Base-by-base conservation (phyloP, 2,888 invertebrate species). In the Lasiommata megera region DNA sequence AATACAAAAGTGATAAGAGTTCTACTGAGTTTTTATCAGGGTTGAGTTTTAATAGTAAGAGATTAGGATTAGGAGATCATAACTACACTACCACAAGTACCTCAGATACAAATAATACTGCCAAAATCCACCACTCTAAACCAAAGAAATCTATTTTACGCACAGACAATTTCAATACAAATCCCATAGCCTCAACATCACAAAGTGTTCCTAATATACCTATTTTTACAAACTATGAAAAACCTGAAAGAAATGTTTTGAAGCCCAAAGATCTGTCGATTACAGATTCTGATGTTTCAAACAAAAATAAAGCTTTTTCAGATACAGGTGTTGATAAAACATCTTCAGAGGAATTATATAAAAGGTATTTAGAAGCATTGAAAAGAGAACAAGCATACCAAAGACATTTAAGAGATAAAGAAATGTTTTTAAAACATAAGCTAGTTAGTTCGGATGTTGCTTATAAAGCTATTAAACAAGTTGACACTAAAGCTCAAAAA, bases 1-100 rank as follows among this genome's bases (percentile, higher is more conserved):
- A 91, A 64, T 94, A 93, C 70, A 88, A 89, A 44, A 93, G 92
- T 71, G 94, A 94, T 63, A 90, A 88, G 37, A 87, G 80, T 61
- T 80, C 81, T 3, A 88, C 85, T 43, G 91, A 91, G 44, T 91
- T 92, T 71, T 71, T 92, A 5, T 91, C 92, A 62, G 84, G 82
- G 3, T 76, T 92, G 12, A 91, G 80, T 67, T 83, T 79, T 60
- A 74, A 66, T 43, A 84, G 77, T 47, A 82, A 80, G 55, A 79
- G 76, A 58, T 54, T 82, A 28, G 79, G 70, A 9, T 57, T 76
- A 56, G 66, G 63, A 38, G 67, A 69, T 61, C 67, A 66, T 50
- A 76, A 71, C 63, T 72, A 70, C 44, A 81, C 78, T n/a, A 85
- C 84, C 36, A 82, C 80, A 18, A 89, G 88, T 69, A 87, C 86